Conservation (phyloP, 2,888 invertebrate species). For the Ennomos erosarius region DNA sequence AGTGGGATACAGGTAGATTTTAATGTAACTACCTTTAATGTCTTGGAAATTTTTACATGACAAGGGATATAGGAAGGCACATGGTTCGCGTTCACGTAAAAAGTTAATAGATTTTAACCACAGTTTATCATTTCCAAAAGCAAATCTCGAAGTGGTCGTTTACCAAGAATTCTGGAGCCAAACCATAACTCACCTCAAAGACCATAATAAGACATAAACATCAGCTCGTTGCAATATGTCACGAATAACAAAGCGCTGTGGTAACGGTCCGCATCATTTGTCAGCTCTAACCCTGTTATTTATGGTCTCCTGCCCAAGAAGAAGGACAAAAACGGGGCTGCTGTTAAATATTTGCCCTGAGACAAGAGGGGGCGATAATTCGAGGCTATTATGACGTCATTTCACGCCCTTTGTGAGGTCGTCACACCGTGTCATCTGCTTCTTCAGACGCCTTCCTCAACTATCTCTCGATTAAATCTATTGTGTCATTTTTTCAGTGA, state of each 20-base stretch:
- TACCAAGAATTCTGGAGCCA: conserved; percentile 56
- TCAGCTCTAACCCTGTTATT: conserved; percentile 78
- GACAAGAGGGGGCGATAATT: conserved; percentile 85
- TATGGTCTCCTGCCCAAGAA: conserved; percentile 80
- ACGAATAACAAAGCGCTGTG: conserved; percentile 76
- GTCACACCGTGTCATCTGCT: conserved; percentile 85
- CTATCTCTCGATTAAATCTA: conserved; percentile 84
- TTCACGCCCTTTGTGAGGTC: conserved; percentile 84
- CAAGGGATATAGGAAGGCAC: no score
- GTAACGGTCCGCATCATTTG: conserved; percentile 83
- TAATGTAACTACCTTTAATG: neutral
- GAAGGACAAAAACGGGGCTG: conserved; percentile 79
- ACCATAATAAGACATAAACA: conserved; percentile 84
- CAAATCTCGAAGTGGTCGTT: conserved; percentile 43
- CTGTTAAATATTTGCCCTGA: conserved; percentile 84
- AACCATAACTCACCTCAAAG: conserved; percentile 63
- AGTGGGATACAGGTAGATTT: conserved; percentile 29
- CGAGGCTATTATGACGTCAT: conserved; percentile 85
- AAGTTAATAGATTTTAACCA: conserved; percentile 22
- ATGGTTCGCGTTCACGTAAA: neutral
- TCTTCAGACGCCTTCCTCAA: conserved; percentile 81
- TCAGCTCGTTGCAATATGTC: conserved; percentile 79
- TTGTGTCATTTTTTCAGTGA: conserved; percentile 81
- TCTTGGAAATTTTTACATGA: no score
- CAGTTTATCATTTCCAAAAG: conserved; percentile 29